Evolutionary conservation across 2,888 invertebrate genomes (phyloP), one percentile per base, ranked within the genome.

Genomic region (Eugnorisma glareosa): DNA sequence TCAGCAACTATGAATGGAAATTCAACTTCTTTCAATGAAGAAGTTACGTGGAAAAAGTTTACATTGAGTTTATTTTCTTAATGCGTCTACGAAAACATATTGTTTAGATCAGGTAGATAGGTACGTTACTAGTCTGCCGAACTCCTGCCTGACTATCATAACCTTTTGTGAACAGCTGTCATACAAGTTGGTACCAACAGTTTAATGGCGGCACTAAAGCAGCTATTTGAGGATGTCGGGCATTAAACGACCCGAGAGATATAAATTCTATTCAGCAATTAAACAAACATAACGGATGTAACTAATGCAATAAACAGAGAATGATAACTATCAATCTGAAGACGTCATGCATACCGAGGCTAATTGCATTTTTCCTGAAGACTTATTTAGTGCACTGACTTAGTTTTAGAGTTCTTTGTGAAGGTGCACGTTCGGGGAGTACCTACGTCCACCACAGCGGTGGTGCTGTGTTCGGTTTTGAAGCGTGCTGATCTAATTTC

Each of bases 261-360:
- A 69, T 84, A 81, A 57, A 84, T 75, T 73, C 15, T 84, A 67
- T 85, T 67, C 40, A 71, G 51, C 85, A 85, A 85, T 83, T 85
- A 83, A 83, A 85, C 67, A 66, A 13, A 67, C 70, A 84, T 83
- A 84, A 76, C 76, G 83, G 85, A 83, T 83, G 85, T 85, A 64
- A 70, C 63, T 73, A 84, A 81, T 75, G 68, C 37, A 81, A 76
- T 85, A 85, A 83, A 83, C 81, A 69, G 51, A 73, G 48, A 73
- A 81, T 73, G 21, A 75, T 81, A 69, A 54, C 75, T 72, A 85
- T 67, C 18, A 83, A 78, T 77, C 35, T 77, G 8, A 73, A 40
- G 61, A 61, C 68, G 64, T 80, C 37, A 57, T 45, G 35, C n/a
- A 51, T 64, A 66, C 70, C 43, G 31, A 69, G 31, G 67, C 43